Percentiles rank a stretch among this genome's conserved stretches.
Evolutionary conservation across 2,797 vertebrate species (phyloP).

Genomic region (Lepus townsendii): DNA sequence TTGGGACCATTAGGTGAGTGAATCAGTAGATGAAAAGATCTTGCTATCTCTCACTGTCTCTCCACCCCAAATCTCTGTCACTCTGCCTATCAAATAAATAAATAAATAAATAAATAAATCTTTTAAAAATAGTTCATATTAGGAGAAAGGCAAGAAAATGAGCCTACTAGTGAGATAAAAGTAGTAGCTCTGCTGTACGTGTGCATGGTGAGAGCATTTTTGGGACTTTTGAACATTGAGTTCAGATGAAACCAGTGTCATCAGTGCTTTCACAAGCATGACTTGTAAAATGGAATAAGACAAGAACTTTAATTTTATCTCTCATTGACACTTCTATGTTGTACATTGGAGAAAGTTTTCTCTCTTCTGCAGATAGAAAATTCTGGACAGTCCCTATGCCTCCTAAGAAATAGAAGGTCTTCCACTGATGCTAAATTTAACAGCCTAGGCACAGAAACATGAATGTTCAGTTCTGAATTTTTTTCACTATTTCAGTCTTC

Average conservation of each 20-base stretch:
- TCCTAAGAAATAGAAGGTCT: not conserved
- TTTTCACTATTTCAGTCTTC: not conserved
- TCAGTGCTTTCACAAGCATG: not conserved
- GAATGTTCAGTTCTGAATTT: not conserved
- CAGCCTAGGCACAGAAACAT: not conserved
- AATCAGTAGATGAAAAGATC: too few species aligned
- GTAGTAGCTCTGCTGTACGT: not conserved
- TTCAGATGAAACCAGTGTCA: not conserved
- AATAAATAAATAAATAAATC: too few species aligned
- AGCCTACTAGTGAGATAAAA: not conserved
- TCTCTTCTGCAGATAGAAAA: not conserved
- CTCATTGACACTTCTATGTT: not conserved
- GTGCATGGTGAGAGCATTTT: not conserved
- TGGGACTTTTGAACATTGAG: not conserved
- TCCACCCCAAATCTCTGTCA: too few species aligned
- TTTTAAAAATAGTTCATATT: too few species aligned
- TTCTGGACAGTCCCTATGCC: not conserved
- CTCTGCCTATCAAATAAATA: too few species aligned
- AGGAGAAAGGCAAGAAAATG: not conserved
- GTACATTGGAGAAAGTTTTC: not conserved
- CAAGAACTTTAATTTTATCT: not conserved
- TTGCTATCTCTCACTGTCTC: too few species aligned
- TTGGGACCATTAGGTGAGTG: too few species aligned
- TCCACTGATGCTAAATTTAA: not conserved
- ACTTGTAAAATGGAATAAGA: not conserved